phyloP scores from a whole-genome alignment of 2,113 vertebrate genomes.

The Hippocampus zosterae region DNA sequence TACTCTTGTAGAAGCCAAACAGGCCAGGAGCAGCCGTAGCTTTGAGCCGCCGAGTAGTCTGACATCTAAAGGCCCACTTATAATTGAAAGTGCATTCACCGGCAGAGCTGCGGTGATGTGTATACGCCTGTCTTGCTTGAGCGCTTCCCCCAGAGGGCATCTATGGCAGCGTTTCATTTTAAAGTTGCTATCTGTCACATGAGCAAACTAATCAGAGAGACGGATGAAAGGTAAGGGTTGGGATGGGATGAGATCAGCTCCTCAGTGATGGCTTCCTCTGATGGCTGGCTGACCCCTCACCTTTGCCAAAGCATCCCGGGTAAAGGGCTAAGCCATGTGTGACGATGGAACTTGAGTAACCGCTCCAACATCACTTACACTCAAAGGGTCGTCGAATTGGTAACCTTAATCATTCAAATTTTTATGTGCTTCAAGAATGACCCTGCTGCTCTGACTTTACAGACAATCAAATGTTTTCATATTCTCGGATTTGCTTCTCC shows the following conservation, averaged over 20 bases:
- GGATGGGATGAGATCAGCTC: slow-evolving; percentile 54
- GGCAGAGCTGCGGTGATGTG: slow-evolving; percentile 37
- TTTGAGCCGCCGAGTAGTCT: slow-evolving; percentile 44
- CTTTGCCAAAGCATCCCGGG: slow-evolving; percentile 47
- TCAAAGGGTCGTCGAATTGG: slow-evolving; percentile 1
- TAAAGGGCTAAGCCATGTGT: slow-evolving; percentile 56
- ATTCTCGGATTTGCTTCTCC: not conserved
- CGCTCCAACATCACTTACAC: slow-evolving; percentile 24
- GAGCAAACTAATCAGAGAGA: slow-evolving; percentile 68
- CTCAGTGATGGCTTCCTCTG: slow-evolving; percentile 65
- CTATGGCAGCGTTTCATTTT: slow-evolving; percentile 61
- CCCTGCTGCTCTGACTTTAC: not conserved
- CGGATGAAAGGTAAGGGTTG: slow-evolving; percentile 67
- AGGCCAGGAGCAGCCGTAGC: slow-evolving; percentile 49
- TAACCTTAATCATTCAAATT: slow-evolving; percentile 11
- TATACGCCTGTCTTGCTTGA: slow-evolving; percentile 44
- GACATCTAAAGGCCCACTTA: slow-evolving; percentile 57
- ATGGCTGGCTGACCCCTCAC: slow-evolving; percentile 62
- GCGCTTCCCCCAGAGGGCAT: slow-evolving; percentile 50
- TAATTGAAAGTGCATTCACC: slow-evolving; percentile 68
- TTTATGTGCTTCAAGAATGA: not conserved
- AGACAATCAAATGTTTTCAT: not conserved
- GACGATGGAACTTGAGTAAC: slow-evolving; percentile 49
- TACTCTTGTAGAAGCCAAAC: slow-evolving; percentile 42
- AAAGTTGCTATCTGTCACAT: slow-evolving; percentile 64